A percentile compares a stretch with the other conserved stretches of the same genome.
phyloP scores from a whole-genome alignment of 2,888 invertebrate species.

The Nemotelus pantherinus region DNA sequence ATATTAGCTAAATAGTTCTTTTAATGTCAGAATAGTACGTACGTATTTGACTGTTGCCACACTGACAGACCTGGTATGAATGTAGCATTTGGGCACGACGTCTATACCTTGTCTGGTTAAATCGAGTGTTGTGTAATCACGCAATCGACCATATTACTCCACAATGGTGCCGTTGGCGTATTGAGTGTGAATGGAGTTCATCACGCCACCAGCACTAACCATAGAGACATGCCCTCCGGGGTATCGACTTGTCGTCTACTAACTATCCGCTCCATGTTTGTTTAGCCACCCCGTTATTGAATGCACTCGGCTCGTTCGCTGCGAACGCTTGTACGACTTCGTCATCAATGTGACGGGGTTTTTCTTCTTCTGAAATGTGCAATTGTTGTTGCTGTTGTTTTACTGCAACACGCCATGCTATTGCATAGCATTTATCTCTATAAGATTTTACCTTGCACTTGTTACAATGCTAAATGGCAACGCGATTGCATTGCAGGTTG shows the following conservation, averaged over 20 bases:
- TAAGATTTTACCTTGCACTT: constrained; percentile 40
- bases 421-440: not conserved
- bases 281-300: not conserved
- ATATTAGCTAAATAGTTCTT: not conserved
- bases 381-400: not conserved
- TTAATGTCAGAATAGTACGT: not conserved
- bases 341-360: not conserved
- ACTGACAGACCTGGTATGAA: not conserved
- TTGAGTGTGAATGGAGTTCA: constrained; percentile 19
- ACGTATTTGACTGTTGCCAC: not conserved
- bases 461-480: constrained; percentile 34
- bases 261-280: not conserved
- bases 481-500: not conserved
- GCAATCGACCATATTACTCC: constrained; percentile 23
- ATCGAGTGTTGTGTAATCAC: constrained; percentile 37
- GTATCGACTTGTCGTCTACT: constrained; percentile 9
- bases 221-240: constrained; percentile 18
- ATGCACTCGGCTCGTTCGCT: not conserved
- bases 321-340: not conserved
- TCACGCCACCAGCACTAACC: constrained; percentile 22
- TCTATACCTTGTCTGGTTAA: constrained; percentile 38
- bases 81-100: constrained; percentile 1
- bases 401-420: not conserved
- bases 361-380: not conserved
- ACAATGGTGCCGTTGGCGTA: not conserved